Percentiles rank a stretch among this genome's conserved stretches.
These are phyloP conservation scores for Callocephalon fimbriatum DNA, from an alignment of 2,113 vertebrate genomes.

Conservation along the genomic window DNA sequence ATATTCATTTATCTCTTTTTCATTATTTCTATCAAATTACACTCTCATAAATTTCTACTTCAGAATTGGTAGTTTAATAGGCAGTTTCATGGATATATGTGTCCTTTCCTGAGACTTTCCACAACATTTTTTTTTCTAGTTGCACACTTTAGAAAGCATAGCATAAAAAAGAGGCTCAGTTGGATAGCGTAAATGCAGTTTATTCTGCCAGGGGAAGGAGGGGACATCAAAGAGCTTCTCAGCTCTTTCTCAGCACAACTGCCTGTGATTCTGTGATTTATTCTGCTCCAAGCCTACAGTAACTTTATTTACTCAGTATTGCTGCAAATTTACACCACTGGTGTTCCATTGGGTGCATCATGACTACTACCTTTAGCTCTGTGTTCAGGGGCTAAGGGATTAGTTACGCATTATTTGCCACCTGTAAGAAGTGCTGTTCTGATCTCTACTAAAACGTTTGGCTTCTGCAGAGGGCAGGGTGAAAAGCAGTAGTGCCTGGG, in stretches of 20 bases:
- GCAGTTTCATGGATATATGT: background rate
- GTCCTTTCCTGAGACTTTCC: background rate
- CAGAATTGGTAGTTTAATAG: background rate
- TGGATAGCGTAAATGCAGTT: background rate
- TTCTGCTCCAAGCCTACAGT: background rate
- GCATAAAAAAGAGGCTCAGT: background rate
- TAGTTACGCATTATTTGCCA: background rate
- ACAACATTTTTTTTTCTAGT: background rate
- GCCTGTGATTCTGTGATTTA: background rate
- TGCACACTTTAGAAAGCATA: background rate
- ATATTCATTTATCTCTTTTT: background rate
- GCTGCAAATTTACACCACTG: background rate
- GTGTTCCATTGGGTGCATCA: rapidly evolving
- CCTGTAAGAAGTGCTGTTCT: background rate
- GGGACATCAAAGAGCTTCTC: background rate
- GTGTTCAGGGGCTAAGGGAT: background rate
- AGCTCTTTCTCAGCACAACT: background rate
- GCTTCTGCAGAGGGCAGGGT: background rate
- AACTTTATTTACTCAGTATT: background rate
- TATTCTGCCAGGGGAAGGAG: background rate
- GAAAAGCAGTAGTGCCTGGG: rapidly evolving
- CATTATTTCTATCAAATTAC: background rate
- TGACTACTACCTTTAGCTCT: background rate
- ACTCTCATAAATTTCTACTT: background rate
- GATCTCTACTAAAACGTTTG: background rate